A percentile compares a stretch with the other conserved stretches of the same genome.
These are phyloP conservation scores for Nowickia ferox DNA, from an alignment of 2,888 invertebrate genomes.

Conservation along the genomic window DNA sequence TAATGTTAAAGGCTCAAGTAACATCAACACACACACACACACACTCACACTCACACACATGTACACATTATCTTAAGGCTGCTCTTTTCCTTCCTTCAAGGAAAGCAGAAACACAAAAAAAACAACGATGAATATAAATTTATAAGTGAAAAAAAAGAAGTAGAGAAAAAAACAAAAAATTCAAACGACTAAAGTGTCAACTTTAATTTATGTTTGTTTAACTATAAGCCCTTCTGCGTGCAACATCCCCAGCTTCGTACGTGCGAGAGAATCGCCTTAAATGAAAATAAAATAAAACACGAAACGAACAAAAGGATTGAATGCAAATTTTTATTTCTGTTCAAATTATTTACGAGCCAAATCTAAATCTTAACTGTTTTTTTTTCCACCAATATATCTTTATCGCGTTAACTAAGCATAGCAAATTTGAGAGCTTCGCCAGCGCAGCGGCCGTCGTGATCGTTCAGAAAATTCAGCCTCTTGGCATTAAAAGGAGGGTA, in stretches of 20 bases:
- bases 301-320: constrained; percentile 61
- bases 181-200: constrained; percentile 80
- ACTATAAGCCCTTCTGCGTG: constrained; percentile 78
- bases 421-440: constrained; percentile 53
- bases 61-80: constrained; percentile 77
- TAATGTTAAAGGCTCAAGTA: constrained; percentile 72
- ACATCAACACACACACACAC: constrained; percentile 62
- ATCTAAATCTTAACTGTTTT: constrained; percentile 56
- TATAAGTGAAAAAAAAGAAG: constrained; percentile 51
- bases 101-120: constrained; percentile 24
- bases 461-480: not conserved
- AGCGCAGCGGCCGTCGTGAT: not conserved
- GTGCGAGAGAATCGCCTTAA: constrained; percentile 25
- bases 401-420: constrained; percentile 68
- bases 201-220: constrained; percentile 84
- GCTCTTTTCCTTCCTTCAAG: constrained; percentile 70
- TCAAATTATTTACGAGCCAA: constrained; percentile 67
- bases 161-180: constrained; percentile 31
- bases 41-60: constrained; percentile 25
- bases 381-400: constrained; percentile 58
- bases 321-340: constrained; percentile 69
- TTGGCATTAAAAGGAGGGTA: constrained; percentile 42
- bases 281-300: constrained; percentile 33
- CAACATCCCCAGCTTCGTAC: constrained; percentile 61
- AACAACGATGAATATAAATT: constrained; percentile 52